phyloP scores from a whole-genome alignment of 2,797 vertebrate species.

The Sebastes cheni region DNA sequence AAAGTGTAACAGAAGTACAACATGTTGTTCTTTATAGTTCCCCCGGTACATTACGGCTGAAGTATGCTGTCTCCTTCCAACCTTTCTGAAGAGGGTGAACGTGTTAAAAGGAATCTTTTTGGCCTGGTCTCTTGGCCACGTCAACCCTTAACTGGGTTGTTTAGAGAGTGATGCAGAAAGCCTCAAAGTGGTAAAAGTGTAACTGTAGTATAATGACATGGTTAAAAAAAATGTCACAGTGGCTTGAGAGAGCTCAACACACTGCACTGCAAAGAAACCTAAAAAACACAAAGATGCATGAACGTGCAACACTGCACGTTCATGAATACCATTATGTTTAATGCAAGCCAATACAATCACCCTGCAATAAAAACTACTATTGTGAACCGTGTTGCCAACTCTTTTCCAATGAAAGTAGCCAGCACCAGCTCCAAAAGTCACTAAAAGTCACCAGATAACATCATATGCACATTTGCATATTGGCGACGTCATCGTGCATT shows the following conservation, averaged over 20 bases:
- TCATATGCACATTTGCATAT: too few relatives aligned
- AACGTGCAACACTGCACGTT: not conserved
- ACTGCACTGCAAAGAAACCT: too few relatives aligned
- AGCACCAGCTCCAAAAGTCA: accelerated
- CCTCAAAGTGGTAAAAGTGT: not conserved
- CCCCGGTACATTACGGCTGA: not conserved
- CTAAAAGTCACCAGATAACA: too few relatives aligned
- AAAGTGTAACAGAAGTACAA: not conserved
- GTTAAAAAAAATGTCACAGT: not conserved
- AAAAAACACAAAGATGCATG: too few relatives aligned
- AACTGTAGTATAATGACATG: not conserved
- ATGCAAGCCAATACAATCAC: not conserved
- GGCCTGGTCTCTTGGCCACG: too few relatives aligned
- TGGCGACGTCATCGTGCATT: too few relatives aligned
- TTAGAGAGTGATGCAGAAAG: not conserved
- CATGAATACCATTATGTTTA: not conserved
- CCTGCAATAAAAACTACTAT: not conserved
- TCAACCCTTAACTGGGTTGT: not conserved
- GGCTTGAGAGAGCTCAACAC: too few relatives aligned
- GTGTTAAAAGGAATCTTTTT: not conserved
- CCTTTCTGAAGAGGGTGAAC: too few relatives aligned
- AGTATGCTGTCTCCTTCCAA: not conserved
- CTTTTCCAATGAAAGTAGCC: too few relatives aligned
- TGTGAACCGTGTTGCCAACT: not conserved
- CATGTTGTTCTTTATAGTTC: not conserved